These are phyloP conservation scores for Halichoerus grypus DNA, from an alignment of 2,113 vertebrate species.

Conservation along the genomic window DNA sequence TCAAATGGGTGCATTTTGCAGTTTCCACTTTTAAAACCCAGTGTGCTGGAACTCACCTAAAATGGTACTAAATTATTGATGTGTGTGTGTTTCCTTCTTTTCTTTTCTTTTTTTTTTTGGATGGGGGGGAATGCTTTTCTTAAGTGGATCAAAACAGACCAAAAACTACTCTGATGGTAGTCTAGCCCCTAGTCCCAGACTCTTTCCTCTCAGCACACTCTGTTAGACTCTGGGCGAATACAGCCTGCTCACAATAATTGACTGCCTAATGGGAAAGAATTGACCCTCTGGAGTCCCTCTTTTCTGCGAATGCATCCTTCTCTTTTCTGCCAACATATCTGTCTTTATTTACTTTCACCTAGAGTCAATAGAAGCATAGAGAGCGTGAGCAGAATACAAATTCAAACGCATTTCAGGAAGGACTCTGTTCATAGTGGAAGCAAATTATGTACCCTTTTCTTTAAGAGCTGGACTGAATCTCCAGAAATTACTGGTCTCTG, in stretches of 20 bases:
- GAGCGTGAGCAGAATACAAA: not conserved
- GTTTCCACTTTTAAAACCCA: not conserved
- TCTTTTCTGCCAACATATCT: not conserved
- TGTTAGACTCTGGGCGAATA: not conserved
- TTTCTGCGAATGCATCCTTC: not conserved
- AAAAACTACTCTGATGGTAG: not conserved
- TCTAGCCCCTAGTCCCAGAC: accelerated
- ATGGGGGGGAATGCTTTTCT: not conserved
- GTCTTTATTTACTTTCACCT: not conserved
- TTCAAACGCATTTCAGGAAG: not conserved
- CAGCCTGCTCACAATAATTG: not conserved
- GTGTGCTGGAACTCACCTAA: not conserved
- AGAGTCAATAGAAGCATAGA: not conserved
- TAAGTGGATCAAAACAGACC: not conserved
- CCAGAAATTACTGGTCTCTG: not conserved
- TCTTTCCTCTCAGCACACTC: accelerated
- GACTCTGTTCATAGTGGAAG: not conserved
- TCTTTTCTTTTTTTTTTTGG: too few species aligned
- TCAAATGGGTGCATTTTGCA: not conserved
- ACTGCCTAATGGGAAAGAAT: not conserved
- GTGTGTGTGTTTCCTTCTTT: not conserved
- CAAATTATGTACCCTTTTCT: not conserved
- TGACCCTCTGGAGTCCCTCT: not conserved
- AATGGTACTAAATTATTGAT: not conserved
- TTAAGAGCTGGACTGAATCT: accelerated